Conservation (phyloP, 2,888 invertebrate species). For the Dioctria rufipes region DNA sequence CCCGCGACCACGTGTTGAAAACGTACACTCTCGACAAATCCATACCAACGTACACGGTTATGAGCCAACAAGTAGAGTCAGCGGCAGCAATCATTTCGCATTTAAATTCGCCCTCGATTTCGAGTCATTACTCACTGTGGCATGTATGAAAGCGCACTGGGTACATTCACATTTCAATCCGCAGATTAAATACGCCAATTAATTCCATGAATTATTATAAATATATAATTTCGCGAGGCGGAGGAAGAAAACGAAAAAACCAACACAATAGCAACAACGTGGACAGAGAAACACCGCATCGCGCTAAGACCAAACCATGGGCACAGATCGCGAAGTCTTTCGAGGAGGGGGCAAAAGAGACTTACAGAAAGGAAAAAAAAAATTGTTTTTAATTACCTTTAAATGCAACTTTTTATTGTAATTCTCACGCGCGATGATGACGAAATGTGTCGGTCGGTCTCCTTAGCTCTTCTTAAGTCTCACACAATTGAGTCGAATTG, state of each 20-base stretch:
- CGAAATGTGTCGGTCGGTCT: constrained; percentile 35
- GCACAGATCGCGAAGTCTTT: neutral
- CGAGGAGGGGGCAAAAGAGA: constrained; percentile 15
- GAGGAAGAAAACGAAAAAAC: constrained; percentile 29
- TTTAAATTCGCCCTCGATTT: constrained; percentile 57
- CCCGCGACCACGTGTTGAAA: neutral
- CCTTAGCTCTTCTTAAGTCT: neutral
- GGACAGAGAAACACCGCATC: neutral
- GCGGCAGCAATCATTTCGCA: constrained; percentile 51
- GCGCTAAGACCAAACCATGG: too few relatives aligned
- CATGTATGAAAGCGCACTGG: constrained; percentile 43
- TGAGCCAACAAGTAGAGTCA: constrained; percentile 21
- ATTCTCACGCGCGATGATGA: constrained; percentile 54
- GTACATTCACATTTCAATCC: constrained; percentile 53
- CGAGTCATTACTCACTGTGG: constrained; percentile 51
- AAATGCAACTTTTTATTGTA: constrained; percentile 54
- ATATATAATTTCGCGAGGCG: constrained; percentile 52
- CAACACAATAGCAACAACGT: neutral
- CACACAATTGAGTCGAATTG: neutral
- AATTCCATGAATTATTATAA: constrained; percentile 55
- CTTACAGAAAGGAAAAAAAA: neutral
- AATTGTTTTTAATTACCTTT: constrained; percentile 49
- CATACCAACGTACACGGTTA: neutral
- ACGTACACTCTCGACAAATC: too few relatives aligned
- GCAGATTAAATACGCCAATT: constrained; percentile 52